Conservation (phyloP, 2,888 invertebrate species). For the Carabus problematicus region DNA sequence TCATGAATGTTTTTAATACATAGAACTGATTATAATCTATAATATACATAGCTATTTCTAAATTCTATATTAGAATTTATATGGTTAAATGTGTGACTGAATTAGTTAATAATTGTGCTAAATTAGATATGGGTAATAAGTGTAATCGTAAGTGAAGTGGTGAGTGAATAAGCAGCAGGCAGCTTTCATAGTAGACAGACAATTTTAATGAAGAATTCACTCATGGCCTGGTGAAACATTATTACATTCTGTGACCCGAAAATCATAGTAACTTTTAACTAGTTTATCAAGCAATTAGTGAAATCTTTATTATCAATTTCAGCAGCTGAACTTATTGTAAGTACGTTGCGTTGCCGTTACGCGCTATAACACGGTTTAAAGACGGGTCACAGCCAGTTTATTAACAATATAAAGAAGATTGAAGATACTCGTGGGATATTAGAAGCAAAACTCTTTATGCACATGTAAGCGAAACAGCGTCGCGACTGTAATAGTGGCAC, state of each 20-base stretch:
- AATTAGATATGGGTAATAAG: no score
- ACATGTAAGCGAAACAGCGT: conserved; percentile 32
- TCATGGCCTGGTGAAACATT: conserved; percentile 38
- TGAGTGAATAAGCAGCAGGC: no score
- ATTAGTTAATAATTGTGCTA: no score
- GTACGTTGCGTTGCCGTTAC: conserved; percentile 20
- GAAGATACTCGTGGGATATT: conserved; percentile 33
- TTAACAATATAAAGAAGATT: conserved; percentile 37
- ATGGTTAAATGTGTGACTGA: no score
- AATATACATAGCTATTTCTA: no score
- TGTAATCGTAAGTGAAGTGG: no score
- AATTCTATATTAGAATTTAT: no score
- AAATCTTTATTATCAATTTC: conserved; percentile 40
- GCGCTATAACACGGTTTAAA: conserved; percentile 22
- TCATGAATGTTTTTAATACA: no score
- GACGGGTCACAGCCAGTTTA: conserved; percentile 27
- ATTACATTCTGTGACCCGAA: conserved; percentile 38
- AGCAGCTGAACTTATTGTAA: conserved; percentile 40
- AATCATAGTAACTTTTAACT: conserved; percentile 37
- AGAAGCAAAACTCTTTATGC: conserved; percentile 39
- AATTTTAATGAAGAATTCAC: conserved; percentile 25
- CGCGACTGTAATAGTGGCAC: conserved; percentile 29
- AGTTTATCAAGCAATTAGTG: conserved; percentile 41
- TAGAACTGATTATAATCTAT: no score
- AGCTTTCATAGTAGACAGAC: conserved; percentile 12